Conservation (phyloP, 2,797 vertebrate species). For the Xenopus petersii region DNA sequence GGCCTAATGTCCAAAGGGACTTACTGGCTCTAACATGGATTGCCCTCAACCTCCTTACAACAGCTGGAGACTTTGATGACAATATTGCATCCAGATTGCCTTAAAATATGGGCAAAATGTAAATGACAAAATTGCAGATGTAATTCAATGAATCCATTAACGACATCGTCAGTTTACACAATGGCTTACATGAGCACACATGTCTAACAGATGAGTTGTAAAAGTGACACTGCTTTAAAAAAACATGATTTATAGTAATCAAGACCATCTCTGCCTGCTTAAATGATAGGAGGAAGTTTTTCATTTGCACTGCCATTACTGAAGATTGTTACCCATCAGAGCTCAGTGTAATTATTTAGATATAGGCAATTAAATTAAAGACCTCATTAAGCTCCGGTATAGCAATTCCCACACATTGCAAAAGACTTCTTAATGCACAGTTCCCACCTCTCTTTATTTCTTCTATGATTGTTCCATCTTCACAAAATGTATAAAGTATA, state of each 20-base stretch:
- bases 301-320: constrained; percentile 25
- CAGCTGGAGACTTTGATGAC: too few relatives aligned
- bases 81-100: too few relatives aligned
- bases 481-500: too few relatives aligned
- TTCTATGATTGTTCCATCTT: too few relatives aligned
- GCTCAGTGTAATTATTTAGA: constrained; percentile 32
- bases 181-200: not conserved
- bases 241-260: constrained; percentile 13
- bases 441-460: too few relatives aligned
- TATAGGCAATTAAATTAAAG: constrained; percentile 34
- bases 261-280: constrained; percentile 11
- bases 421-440: not conserved
- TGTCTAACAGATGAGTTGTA: not conserved
- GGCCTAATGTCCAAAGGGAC: too few relatives aligned
- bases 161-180: too few relatives aligned
- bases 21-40: too few relatives aligned
- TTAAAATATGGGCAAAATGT: too few relatives aligned
- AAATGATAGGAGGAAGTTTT: constrained; percentile 27
- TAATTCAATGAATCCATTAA: too few relatives aligned
- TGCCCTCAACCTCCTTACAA: too few relatives aligned
- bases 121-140: too few relatives aligned
- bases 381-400: constrained; percentile 33
- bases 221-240: not conserved
- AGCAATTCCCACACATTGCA: constrained; percentile 17
- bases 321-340: constrained; percentile 12